Conservation (phyloP, 2,797 vertebrate genomes). For the Gouania willdenowi region DNA sequence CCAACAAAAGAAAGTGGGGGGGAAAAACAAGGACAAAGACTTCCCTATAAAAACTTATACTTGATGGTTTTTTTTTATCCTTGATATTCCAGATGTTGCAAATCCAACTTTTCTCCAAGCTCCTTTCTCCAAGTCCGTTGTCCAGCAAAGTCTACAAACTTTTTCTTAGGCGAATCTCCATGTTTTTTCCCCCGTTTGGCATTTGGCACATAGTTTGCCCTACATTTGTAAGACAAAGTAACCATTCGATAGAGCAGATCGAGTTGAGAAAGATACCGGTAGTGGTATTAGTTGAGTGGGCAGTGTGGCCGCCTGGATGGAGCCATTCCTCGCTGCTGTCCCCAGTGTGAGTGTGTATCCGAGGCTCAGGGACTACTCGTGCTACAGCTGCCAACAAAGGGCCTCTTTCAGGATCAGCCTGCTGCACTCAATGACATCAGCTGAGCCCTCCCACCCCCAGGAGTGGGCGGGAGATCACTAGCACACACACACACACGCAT, state of each 20-base stretch:
- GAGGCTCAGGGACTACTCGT: conserved; percentile 74
- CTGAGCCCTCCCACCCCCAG: conserved; percentile 78
- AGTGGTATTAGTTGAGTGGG: conserved; percentile 51
- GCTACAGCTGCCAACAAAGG: conserved; percentile 90
- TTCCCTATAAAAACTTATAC: neutral
- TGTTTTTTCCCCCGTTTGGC: conserved; percentile 60
- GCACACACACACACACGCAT: conserved; percentile 25
- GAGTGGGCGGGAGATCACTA: conserved; percentile 45
- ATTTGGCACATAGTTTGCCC: conserved; percentile 25
- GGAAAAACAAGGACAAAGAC: conserved; percentile 6
- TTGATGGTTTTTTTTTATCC: conserved; percentile 1
- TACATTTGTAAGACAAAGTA: conserved; percentile 14
- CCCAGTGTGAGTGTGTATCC: conserved; percentile 51
- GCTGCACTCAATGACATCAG: conserved; percentile 87
- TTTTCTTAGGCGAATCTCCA: conserved; percentile 67
- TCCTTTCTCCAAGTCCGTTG: conserved; percentile 7
- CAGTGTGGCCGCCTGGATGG: conserved; percentile 37
- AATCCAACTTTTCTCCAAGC: conserved; percentile 34
- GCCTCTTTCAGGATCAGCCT: conserved; percentile 85
- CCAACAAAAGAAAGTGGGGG: neutral
- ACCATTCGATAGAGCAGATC: conserved; percentile 20
- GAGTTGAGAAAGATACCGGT: conserved; percentile 15
- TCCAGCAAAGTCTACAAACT: conserved; percentile 60
- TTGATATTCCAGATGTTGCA: conserved; percentile 5
- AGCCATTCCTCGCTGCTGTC: conserved; percentile 64